Conservation (phyloP, 2,797 vertebrate genomes). For the Tinamus major region DNA sequence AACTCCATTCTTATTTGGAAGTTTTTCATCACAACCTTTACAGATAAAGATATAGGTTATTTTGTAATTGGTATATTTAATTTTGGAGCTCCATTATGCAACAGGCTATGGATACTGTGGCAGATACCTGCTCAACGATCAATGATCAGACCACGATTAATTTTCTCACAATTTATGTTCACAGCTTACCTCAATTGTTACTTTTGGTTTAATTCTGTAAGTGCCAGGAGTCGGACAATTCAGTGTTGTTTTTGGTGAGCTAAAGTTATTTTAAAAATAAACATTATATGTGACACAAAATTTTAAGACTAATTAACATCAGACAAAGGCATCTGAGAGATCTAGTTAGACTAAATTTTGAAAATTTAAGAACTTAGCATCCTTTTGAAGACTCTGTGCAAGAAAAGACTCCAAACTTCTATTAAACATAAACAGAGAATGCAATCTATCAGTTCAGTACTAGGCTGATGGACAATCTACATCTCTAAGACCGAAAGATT, state of each 20-base stretch:
- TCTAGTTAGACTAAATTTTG: not conserved
- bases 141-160: not conserved
- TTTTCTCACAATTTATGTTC: not conserved
- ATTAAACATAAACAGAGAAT: not conserved
- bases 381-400: not conserved
- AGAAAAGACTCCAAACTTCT: not conserved
- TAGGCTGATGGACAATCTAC: not conserved
- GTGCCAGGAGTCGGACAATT: slow-evolving; percentile 15
- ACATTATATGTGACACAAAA: not conserved
- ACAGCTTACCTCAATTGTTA: slow-evolving; percentile 36
- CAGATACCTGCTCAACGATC: not conserved
- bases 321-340: not conserved
- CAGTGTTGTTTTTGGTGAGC: not conserved
- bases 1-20: not conserved
- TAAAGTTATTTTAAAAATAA: slow-evolving; percentile 2
- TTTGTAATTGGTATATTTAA: not conserved
- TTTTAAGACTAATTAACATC: not conserved
- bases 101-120: not conserved
- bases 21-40: not conserved
- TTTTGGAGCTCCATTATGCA: not conserved
- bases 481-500: not conserved
- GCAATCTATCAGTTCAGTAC: not conserved
- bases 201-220: not conserved
- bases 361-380: not conserved
- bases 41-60: not conserved